Evolutionary conservation across 2,113 vertebrate genomes (phyloP), one percentile per base, ranked within the genome.

Genomic region (Menura novaehollandiae): DNA sequence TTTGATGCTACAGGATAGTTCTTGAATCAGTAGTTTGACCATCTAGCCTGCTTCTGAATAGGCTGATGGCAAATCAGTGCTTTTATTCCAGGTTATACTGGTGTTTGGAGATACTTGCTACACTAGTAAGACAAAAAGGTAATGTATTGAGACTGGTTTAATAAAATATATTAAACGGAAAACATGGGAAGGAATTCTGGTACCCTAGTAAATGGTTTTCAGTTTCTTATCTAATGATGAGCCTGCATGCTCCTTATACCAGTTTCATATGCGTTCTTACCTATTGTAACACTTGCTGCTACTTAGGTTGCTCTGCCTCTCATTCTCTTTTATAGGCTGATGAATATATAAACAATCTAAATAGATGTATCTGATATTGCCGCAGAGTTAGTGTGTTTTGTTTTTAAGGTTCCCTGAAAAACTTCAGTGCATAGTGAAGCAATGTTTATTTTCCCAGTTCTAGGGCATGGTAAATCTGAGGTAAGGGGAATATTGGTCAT

Each of bases 171-270:
- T 81, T 71, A 47, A 53, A 78, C 21, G 6, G 47, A 77, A 84
- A 46, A 44, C 43, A 44, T 17, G 21, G 10, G 12, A 79, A 85
- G 24, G 47, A 76, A 43, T 91, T 79, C 26, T 86, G 19, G 3
- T 69, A 62, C 18, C 20, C 64, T 64, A 60, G 16, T 37, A 83
- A 85, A 41, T 49, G 13, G 9, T 46, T 92, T 93, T 74, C 49
- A 44, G 1, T 94, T 92, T 91, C 32, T 43, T 56, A 22, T 4
- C 3, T 77, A 33, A 28, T 44, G 41, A 43, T 39, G 21, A 46
- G 14, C 8, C 11, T 83, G 30, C 3, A 8, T 26, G 7, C 8
- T 82, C 13, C 1, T 1, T 35, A 2, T 37, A 44, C 17, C 4
- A 30, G 18, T 27, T 89, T 78, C 1, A 0, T 46, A 26, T 43